Evolutionary conservation across 92 coral and sea anemone species (phyloP), one percentile per base, ranked within the genome.

Genomic region (Heteractis magnifica): DNA sequence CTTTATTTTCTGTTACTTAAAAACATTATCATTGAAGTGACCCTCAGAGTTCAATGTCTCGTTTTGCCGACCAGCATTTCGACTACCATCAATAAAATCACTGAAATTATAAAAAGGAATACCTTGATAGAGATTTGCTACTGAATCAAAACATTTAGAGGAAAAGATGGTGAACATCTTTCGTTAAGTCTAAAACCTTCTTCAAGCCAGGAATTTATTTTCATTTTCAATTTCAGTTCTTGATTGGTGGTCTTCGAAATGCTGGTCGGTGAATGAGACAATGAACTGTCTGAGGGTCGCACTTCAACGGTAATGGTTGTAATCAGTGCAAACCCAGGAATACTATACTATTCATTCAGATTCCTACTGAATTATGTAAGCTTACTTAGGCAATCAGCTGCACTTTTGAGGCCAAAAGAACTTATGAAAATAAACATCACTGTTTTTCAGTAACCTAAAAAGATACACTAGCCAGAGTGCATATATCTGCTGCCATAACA

Each of bases 401-500:
- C 12, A 53, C 56, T 53, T 53, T 64, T 64, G 16, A 64, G n/a
- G n/a, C 71, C 71, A 64, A 64, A 64, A 18, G 71, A 19, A 64
- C n/a, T 3, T 4, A 64, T n/a, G n/a, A 64, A 64, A n/a, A 64
- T n/a, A 64, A 64, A 6, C 7, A 12, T 12, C 71, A 64, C 71
- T 64, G 71, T n/a, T 64, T 64, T 4, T 64, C 71, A 64, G 71
- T 64, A 64, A 16, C 71, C 15, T 56, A 56, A 64, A 21, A 15
- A 64, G 71, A 64, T 64, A 64, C 21, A 15, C 71, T 64, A 64
- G 71, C 71, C 21, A 64, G n/a, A 64, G 71, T 64, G 71, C 34
- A 64, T 64, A 64, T 64, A 18, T 64, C 71, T 64, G 23, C 71
- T 75, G 49, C 58, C 58, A 75, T 6, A 75, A 75, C 78, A 75